These are phyloP conservation scores for Oreochromis spilurus DNA, from an alignment of 2,113 vertebrate species.

Conservation along the genomic window DNA sequence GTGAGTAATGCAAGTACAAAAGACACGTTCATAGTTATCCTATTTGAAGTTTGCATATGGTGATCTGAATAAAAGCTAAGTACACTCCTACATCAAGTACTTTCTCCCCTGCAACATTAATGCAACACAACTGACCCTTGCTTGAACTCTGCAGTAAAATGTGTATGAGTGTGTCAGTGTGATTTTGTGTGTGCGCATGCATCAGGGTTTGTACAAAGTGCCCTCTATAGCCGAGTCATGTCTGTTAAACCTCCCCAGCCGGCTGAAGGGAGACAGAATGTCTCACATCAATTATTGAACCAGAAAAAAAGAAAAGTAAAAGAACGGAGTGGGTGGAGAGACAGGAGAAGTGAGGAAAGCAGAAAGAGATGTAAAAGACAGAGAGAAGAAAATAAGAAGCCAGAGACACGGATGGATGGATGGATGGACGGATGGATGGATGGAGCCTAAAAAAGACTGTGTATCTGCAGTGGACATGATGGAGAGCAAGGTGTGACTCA, in stretches of 20 bases:
- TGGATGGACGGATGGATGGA: accelerated
- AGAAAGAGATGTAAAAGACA: not conserved
- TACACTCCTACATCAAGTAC: conserved; percentile 13
- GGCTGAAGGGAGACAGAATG: conserved; percentile 33
- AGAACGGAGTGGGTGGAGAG: not conserved
- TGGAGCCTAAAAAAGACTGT: not conserved
- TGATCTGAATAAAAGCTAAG: conserved; percentile 32
- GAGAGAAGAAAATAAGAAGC: not conserved
- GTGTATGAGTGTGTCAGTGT: not conserved
- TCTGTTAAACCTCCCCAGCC: conserved; percentile 57
- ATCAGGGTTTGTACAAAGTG: conserved; percentile 52
- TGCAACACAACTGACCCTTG: conserved; percentile 45
- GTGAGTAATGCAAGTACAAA: not conserved
- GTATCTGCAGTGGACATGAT: not conserved
- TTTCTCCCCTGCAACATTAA: conserved; percentile 57
- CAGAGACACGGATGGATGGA: not conserved
- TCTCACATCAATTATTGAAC: conserved; percentile 64
- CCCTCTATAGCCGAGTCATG: conserved; percentile 55
- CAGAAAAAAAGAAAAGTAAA: not conserved
- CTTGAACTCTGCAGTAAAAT: conserved; percentile 52
- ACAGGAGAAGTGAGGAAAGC: not conserved
- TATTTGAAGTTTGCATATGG: not conserved
- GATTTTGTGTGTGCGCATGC: not conserved
- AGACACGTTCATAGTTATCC: not conserved
- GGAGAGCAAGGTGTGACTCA: conserved; percentile 23